These are phyloP conservation scores for Epinephelus cyanopodus DNA, from an alignment of 2,113 vertebrate genomes.

Conservation along the genomic window DNA sequence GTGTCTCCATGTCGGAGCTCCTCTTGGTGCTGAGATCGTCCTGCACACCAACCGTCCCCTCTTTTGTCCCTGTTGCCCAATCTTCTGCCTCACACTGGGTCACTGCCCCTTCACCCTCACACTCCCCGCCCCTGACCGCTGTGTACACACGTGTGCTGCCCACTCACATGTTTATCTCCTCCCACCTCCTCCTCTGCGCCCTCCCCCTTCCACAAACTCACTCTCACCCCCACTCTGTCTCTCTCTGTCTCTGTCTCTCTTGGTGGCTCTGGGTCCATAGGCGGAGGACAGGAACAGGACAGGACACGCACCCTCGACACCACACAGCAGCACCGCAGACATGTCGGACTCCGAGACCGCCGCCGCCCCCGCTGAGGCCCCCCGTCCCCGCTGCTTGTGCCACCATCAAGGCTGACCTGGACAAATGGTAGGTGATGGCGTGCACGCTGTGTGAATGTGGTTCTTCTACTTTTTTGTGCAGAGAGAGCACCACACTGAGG, in stretches of 20 bases:
- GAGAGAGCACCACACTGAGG: neutral
- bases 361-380: conserved; percentile 75
- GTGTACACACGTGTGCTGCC: conserved; percentile 68
- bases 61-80: conserved; percentile 5
- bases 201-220: conserved; percentile 57
- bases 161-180: conserved; percentile 77
- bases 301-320: conserved; percentile 49
- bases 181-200: conserved; percentile 58
- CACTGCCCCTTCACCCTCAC: conserved; percentile 52
- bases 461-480: neutral
- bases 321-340: conserved; percentile 61
- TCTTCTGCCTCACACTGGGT: conserved; percentile 43
- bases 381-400: conserved; percentile 80
- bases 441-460: conserved; percentile 3
- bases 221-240: conserved; percentile 56
- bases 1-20: neutral
- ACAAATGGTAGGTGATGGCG: conserved; percentile 83
- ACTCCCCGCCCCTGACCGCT: conserved; percentile 11
- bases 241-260: conserved; percentile 58
- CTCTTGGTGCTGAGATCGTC: neutral
- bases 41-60: neutral
- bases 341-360: conserved; percentile 85
- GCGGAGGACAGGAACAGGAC: conserved; percentile 74
- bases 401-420: conserved; percentile 84
- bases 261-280: conserved; percentile 65